These are phyloP conservation scores for Perithous albicinctus DNA, from an alignment of 2,888 invertebrate genomes.

Conservation along the genomic window DNA sequence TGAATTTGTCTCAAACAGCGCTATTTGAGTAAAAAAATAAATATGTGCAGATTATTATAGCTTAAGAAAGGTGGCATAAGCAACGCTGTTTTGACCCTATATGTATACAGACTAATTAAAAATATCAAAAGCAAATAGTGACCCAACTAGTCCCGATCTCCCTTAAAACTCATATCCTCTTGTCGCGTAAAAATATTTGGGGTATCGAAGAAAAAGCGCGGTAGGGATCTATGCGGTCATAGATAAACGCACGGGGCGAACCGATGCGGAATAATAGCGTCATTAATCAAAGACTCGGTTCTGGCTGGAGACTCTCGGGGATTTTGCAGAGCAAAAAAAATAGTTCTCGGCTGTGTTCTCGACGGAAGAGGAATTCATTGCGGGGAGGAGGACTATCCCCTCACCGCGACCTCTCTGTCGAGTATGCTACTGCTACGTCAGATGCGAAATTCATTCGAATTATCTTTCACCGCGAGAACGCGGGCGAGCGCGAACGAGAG, in stretches of 20 bases:
- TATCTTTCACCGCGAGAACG: constrained; percentile 67
- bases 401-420: background rate
- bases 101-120: too few relatives aligned
- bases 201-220: constrained; percentile 34
- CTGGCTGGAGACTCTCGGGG: constrained; percentile 17
- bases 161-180: background rate
- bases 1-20: too few relatives aligned
- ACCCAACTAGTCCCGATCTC: too few relatives aligned
- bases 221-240: background rate
- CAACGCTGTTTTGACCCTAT: too few relatives aligned
- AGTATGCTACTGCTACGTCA: constrained; percentile 20
- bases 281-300: constrained; percentile 58
- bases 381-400: background rate
- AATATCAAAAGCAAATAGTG: too few relatives aligned
- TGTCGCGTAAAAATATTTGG: constrained; percentile 24
- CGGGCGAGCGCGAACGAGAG: constrained; percentile 27
- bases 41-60: too few relatives aligned
- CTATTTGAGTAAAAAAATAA: too few relatives aligned
- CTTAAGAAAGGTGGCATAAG: too few relatives aligned
- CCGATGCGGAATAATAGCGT: constrained; percentile 57
- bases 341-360: background rate
- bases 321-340: constrained; percentile 27
- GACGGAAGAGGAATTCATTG: constrained; percentile 44
- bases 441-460: constrained; percentile 73
- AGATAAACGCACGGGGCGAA: constrained; percentile 52